A percentile compares a stretch with the other conserved stretches of the same genome.
Evolutionary conservation across 2,113 vertebrate genomes (phyloP).

Genomic region (Pachypanchax playfairii): DNA sequence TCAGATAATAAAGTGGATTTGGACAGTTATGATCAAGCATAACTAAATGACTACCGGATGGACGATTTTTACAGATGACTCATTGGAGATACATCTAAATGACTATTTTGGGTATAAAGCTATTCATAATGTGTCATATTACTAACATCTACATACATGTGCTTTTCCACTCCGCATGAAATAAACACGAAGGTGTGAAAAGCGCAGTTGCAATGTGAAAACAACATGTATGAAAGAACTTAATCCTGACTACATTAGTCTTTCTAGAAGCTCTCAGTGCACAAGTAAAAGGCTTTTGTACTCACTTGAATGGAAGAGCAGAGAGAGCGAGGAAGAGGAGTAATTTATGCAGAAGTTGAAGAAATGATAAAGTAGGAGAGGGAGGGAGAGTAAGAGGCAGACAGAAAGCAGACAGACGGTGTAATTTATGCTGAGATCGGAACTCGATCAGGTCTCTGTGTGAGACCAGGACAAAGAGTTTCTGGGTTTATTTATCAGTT

Average conservation of each 20-base stretch:
- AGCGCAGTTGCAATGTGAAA: slow-evolving; percentile 53
- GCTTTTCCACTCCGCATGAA: slow-evolving; percentile 10
- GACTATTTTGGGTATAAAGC: background rate
- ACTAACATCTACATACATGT: slow-evolving; percentile 4
- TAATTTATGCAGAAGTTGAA: slow-evolving; percentile 69
- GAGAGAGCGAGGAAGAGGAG: slow-evolving; percentile 24
- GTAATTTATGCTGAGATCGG: slow-evolving; percentile 64
- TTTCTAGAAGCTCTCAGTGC: slow-evolving; percentile 46
- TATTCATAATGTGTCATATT: slow-evolving; percentile 2
- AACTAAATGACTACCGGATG: background rate
- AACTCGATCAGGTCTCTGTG: slow-evolving; percentile 25
- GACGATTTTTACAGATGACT: background rate
- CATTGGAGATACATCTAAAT: background rate
- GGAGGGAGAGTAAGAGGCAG: slow-evolving; percentile 31
- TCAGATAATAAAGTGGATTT: background rate
- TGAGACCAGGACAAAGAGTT: slow-evolving; percentile 14
- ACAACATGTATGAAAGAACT: slow-evolving; percentile 54
- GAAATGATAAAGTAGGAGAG: slow-evolving; percentile 41
- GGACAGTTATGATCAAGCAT: background rate
- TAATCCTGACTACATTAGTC: slow-evolving; percentile 71
- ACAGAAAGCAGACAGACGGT: slow-evolving; percentile 48
- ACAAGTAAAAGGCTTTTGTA: slow-evolving; percentile 61
- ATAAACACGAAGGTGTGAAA: slow-evolving; percentile 38
- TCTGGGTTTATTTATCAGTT: slow-evolving; percentile 8
- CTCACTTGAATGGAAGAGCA: slow-evolving; percentile 57